phyloP scores from a whole-genome alignment of 2,797 vertebrate species.

The Sebastolobus alascanus region DNA sequence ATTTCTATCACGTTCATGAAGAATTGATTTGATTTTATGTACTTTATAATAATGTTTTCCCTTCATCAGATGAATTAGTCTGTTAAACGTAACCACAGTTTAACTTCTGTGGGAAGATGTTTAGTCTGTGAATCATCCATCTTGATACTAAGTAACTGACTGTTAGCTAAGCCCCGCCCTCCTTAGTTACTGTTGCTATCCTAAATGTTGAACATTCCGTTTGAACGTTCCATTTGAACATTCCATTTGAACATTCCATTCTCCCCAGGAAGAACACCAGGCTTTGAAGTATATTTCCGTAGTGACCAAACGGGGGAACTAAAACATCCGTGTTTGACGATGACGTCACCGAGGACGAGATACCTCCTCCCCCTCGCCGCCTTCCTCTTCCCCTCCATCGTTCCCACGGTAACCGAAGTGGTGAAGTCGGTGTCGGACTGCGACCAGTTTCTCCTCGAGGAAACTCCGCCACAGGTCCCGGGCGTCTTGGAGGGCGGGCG shows the following conservation, averaged over 20 bases:
- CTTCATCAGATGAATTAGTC: not conserved
- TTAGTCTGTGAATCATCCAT: too few relatives aligned
- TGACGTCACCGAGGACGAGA: not conserved
- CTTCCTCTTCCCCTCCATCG: conserved; percentile 22
- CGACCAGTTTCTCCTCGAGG: not conserved
- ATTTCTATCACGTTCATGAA: not conserved
- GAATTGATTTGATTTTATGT: not conserved
- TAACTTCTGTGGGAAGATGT: too few relatives aligned
- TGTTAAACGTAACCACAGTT: not conserved
- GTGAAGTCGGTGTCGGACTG: conserved; percentile 11
- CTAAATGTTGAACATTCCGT: too few relatives aligned
- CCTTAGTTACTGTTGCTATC: too few relatives aligned
- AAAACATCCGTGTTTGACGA: not conserved
- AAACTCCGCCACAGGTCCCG: conserved; percentile 2
- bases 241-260: too few relatives aligned
- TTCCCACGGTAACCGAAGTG: conserved; percentile 8
- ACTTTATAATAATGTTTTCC: not conserved
- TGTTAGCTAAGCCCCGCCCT: too few relatives aligned
- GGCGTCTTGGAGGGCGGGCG: not conserved
- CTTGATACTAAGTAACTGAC: too few relatives aligned
- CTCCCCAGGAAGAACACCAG: too few relatives aligned
- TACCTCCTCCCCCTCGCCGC: not conserved
- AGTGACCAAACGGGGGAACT: too few relatives aligned
- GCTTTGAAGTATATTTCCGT: too few relatives aligned
- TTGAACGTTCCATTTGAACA: too few relatives aligned